Evolutionary conservation across 1,140 invertebrate genomes (phyloP).

Genomic region (Phocides pigmalion): DNA sequence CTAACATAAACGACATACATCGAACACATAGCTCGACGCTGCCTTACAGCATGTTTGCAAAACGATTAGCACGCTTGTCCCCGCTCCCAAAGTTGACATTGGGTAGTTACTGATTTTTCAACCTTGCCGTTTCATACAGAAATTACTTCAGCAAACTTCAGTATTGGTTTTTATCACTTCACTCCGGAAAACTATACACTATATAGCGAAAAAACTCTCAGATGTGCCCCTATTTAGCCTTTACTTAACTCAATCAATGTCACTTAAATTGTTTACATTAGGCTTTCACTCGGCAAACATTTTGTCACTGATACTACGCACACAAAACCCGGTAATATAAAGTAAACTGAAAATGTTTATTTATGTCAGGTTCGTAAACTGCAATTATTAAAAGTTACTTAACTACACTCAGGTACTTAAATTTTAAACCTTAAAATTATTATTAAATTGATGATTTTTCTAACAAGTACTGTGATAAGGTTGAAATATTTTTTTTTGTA

Average conservation of each 20-base stretch:
- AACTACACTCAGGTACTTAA: neutral
- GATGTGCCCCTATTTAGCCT: constrained; percentile 21
- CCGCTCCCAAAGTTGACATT: constrained; percentile 76
- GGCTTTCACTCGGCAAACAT: constrained; percentile 25
- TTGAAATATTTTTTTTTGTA: neutral
- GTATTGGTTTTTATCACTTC: constrained; percentile 53
- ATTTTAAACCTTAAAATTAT: too few species aligned
- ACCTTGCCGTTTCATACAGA: constrained; percentile 57
- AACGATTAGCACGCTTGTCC: constrained; percentile 74
- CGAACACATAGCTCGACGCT: constrained; percentile 53
- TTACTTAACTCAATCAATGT: constrained; percentile 31
- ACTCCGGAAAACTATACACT: constrained; percentile 37
- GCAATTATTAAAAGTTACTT: neutral
- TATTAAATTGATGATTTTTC: too few species aligned
- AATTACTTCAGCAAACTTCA: constrained; percentile 64
- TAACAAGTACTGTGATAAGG: neutral
- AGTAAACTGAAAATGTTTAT: constrained; percentile 11
- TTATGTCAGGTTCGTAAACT: constrained; percentile 12
- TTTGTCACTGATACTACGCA: constrained; percentile 9
- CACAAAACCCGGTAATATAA: constrained; percentile 18
- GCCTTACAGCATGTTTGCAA: constrained; percentile 71
- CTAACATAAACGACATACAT: constrained; percentile 69
- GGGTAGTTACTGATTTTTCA: constrained; percentile 72
- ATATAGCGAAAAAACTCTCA: neutral
- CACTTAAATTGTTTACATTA: constrained; percentile 20